Base-by-base conservation (phyloP, 37 sponge, comb jelly and placozoan genomes). In the Trichoplax adhaerens region DNA sequence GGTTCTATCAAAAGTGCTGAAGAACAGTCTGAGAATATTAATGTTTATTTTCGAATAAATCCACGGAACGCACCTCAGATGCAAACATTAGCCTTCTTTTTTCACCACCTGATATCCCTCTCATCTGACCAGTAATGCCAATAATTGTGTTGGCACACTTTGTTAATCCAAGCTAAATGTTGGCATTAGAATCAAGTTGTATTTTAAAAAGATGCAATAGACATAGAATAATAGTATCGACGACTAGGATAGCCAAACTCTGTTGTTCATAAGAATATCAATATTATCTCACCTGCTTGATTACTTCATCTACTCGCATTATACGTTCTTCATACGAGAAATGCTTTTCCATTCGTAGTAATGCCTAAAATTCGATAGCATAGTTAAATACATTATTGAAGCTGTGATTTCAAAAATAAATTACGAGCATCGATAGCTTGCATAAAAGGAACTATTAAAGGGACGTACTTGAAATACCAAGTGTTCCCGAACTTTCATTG, bases 91-190 rank as follows among this genome's bases (percentile, higher is more conserved):
- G 77, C 4, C 82, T 2, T 65, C 78, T 81, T 60, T 73, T 80
- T 66, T 81, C 82, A 2, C 82, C 82, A 1, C 82, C 82, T 2
- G 82, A 81, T 74, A 81, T 81, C 3, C 77, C 82, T 46, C 65
- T 68, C 3, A 79, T 67, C 50, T 51, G 12, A 4, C 77, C 77
- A 3, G 77, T 69, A 46, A 53, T 4, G 3, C 82, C 82, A 54
- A 80, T 78, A 46, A 66, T 5, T 8, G 10, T 80, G 56, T 81
- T 80, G 65, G 46, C 64, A 29, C 78, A 65, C 52, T 81, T 81
- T 50, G 68, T 73, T 56, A 81, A 57, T 50, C 82, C 82, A 71
- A 81, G 58, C 71, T 52, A 50, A 3, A 75, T 58, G 12, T 12
- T 60, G 12, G 12, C 10, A 60, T 12, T 60, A 10, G 10, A 12